Base-by-base conservation (phyloP, 1,140 invertebrate species). In the Bombus turneri region DNA sequence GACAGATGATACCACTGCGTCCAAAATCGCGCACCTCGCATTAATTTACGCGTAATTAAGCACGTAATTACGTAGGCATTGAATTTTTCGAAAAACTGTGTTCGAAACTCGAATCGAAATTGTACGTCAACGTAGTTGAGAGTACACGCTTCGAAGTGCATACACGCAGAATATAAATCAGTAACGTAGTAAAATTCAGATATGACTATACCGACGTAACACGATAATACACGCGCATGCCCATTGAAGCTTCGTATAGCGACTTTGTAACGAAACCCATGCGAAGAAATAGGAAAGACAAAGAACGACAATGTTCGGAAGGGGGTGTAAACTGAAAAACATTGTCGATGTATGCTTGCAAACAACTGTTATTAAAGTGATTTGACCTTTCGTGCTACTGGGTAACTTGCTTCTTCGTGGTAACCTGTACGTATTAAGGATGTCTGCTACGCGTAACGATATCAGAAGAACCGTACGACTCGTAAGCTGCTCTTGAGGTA, bases 401-500 rank as follows among this genome's bases (percentile, higher is more conserved):
- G 31, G 2, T 57, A 84, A 84, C 39, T 59, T n/a, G 6, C 62
- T 72, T 31, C 6, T 31, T 41, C 31, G 3, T 18, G 15, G n/a
- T 28, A 8, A 34, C 53, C 31, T 31, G 10, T 6, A 10, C 31
- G 0, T 10, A 37, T 9, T 15, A 12, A 80, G 41, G 18, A 85
- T 85, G 76, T 13, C 18, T 28, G 2, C 9, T 34, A 2, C 18
- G 12, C 39, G 18, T 41, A 25, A 62, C 41, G 28, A n/a, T 64
- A 72, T 22, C 25, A 53, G 13, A 41, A 80, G 25, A 43, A 79
- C 12, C 64, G 28, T 69, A 9, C 3, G 3, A 28, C 18, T 62
- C 3, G 28, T 80, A 80, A 73, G 53, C 57, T 80, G 83, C 6
- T 80, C 57, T 62, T 62, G 57, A 80, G 83, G 83, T 85, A 80